A percentile compares a stretch with the other conserved stretches of the same genome.
Conservation (phyloP, 1,140 invertebrate genomes). For the Leptinotarsa defecta region DNA sequence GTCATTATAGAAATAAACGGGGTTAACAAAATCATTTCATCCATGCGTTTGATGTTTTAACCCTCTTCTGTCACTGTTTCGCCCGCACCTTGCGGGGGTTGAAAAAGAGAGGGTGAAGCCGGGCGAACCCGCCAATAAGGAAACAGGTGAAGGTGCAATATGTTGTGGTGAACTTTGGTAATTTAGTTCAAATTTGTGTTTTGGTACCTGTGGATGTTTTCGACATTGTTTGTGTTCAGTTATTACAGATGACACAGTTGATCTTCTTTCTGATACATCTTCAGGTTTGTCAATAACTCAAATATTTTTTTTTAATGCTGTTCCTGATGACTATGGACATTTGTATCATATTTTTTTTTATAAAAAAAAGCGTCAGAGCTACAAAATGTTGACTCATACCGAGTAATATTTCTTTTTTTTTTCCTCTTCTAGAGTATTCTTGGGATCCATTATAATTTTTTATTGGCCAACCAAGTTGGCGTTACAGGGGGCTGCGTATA, state of each 20-base stretch:
- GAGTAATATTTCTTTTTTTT: too few relatives aligned
- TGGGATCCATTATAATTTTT: too few relatives aligned
- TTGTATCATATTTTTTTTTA: too few relatives aligned
- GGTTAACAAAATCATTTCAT: conserved; percentile 38
- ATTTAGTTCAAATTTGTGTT: conserved; percentile 29
- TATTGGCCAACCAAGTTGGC: too few relatives aligned
- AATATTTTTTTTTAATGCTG: too few relatives aligned
- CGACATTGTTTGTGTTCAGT: neutral
- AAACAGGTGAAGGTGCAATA: conserved; percentile 47
- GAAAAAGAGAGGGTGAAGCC: conserved; percentile 34
- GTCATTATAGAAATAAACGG: conserved; percentile 29
- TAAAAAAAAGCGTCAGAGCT: too few relatives aligned
- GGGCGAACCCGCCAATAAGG: conserved; percentile 43
- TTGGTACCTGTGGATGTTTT: conserved; percentile 22
- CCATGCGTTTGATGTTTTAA: conserved; percentile 30
- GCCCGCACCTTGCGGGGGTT: conserved; percentile 22
- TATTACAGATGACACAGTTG: neutral
- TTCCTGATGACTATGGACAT: too few relatives aligned
- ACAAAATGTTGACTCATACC: too few relatives aligned
- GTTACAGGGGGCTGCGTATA: too few relatives aligned
- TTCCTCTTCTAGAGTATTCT: too few relatives aligned
- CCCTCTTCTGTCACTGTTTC: conserved; percentile 31
- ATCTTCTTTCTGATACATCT: too few relatives aligned
- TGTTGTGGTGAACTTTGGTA: conserved; percentile 31
- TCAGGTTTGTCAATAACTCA: too few relatives aligned